Evolutionary conservation across 2,888 invertebrate species (phyloP).

Genomic region (Brassicogethes aeneus): DNA sequence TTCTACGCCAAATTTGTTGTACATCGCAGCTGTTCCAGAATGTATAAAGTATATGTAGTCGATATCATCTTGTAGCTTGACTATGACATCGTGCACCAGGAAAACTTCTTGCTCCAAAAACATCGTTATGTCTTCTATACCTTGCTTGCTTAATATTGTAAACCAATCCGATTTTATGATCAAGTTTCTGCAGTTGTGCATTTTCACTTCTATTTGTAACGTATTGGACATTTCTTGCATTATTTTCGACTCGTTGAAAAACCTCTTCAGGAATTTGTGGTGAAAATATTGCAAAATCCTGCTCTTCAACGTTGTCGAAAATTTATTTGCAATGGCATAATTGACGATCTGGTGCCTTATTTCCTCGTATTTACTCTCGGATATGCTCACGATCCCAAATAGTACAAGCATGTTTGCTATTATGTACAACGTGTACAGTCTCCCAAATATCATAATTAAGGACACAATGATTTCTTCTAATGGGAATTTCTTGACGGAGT

Average conservation of each 20-base stretch:
- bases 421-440: not conserved
- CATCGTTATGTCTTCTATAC: not conserved
- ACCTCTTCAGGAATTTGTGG: not conserved
- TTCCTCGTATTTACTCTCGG: not conserved
- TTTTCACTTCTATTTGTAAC: not conserved
- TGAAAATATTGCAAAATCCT: not conserved
- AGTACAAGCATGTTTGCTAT: not conserved
- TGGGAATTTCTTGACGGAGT: not conserved
- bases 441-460: not conserved
- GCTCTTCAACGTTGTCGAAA: not conserved
- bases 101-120: not conserved
- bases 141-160: not conserved
- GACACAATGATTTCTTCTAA: not conserved
- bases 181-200: not conserved
- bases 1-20: not conserved
- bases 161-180: not conserved
- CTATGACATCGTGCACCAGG: not conserved
- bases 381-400: slow-evolving; percentile 1
- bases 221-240: not conserved
- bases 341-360: not conserved
- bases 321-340: not conserved
- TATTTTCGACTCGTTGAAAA: not conserved
- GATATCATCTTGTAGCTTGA: not conserved
- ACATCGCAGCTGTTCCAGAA: not conserved
- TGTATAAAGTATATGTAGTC: not conserved